Evolutionary conservation across 2,888 invertebrate genomes (phyloP).

Genomic region (Amphipyra tragopoginis): DNA sequence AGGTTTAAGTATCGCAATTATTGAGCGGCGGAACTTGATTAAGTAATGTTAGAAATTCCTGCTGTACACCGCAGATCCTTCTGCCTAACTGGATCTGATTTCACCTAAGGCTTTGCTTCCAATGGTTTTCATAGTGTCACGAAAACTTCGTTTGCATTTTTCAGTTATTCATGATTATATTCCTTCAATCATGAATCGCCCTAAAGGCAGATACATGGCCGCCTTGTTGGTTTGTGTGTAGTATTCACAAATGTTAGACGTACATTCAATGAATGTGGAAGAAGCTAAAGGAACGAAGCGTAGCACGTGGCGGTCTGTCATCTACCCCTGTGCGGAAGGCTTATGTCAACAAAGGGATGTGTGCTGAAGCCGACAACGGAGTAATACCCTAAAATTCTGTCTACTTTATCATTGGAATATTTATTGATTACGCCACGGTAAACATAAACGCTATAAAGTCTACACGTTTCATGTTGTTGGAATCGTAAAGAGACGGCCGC

Average conservation of each 20-base stretch:
- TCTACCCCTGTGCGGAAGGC: conserved; percentile 10
- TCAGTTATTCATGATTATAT: too few relatives aligned
- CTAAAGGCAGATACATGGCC: neutral
- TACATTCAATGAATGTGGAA: neutral
- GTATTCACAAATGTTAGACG: neutral
- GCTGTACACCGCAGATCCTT: neutral
- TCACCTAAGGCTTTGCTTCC: neutral
- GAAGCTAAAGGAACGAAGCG: neutral
- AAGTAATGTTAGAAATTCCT: conserved; percentile 20
- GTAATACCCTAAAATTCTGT: conserved; percentile 23
- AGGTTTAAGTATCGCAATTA: conserved; percentile 46
- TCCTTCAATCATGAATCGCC: too few relatives aligned
- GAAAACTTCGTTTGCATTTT: too few relatives aligned
- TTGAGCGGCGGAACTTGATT: conserved; percentile 30
- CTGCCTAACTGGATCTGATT: neutral
- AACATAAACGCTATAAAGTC: conserved; percentile 39
- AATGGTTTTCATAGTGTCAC: neutral
- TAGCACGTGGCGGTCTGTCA: neutral
- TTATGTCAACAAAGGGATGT: conserved; percentile 41
- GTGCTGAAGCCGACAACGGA: conserved; percentile 11
- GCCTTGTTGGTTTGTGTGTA: neutral
- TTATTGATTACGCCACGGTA: conserved; percentile 45
- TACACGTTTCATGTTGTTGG: conserved; percentile 41
- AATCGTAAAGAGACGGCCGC: conserved; percentile 46
- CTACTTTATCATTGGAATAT: conserved; percentile 17